Evolutionary conservation across 2,113 vertebrate genomes (phyloP).

Genomic region (Piprites chloris): DNA sequence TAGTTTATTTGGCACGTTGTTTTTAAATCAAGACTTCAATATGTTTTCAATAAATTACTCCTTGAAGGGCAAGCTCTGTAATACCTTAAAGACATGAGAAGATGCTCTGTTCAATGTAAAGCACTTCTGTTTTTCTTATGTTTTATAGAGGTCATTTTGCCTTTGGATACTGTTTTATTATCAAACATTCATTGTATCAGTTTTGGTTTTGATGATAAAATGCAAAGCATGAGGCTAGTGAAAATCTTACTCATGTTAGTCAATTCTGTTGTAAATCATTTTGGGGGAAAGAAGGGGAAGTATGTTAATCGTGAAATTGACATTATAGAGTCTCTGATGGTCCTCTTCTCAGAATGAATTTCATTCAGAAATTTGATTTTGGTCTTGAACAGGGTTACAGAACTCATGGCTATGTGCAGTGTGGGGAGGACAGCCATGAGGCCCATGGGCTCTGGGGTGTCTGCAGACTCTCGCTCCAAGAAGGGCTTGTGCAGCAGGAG

Average conservation of each 20-base stretch:
- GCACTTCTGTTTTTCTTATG: neutral
- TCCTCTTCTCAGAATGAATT: neutral
- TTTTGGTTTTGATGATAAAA: neutral
- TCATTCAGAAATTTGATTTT: neutral
- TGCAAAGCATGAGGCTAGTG: neutral
- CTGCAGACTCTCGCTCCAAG: rapidly evolving
- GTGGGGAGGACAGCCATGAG: neutral
- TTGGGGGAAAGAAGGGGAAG: neutral
- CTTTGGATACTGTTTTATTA: neutral
- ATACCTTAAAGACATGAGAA: neutral
- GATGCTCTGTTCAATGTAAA: neutral
- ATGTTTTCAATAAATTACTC: neutral
- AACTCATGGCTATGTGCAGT: neutral
- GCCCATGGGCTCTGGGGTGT: neutral
- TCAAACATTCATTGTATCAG: neutral
- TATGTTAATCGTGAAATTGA: neutral
- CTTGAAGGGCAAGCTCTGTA: neutral
- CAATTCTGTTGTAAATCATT: neutral
- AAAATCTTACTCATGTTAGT: neutral
- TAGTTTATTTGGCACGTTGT: neutral
- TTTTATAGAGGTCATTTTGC: neutral
- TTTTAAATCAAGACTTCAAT: neutral
- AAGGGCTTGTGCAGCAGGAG: neutral
- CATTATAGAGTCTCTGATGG: neutral
- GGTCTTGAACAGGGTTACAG: neutral